phyloP scores from a whole-genome alignment of 2,888 invertebrate species.

The Lepidocyrtinus sp. region DNA sequence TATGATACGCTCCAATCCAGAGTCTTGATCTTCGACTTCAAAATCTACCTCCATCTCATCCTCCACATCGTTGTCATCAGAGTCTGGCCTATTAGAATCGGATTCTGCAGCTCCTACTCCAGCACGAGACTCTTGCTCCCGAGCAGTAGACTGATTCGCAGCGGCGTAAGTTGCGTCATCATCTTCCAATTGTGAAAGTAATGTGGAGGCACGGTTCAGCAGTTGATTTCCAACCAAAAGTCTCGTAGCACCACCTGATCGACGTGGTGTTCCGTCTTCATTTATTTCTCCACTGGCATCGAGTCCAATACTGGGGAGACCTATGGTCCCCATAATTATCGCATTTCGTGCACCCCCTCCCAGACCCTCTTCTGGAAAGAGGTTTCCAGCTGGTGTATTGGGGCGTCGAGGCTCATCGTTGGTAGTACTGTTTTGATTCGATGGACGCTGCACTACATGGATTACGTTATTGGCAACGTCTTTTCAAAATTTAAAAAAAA shows the following conservation, averaged over 20 bases:
- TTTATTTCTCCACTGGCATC: slow-evolving; percentile 21
- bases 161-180: background rate
- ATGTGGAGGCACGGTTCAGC: slow-evolving; percentile 63
- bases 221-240: slow-evolving; percentile 65
- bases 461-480: slow-evolving; percentile 75
- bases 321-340: slow-evolving; percentile 66
- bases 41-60: slow-evolving; percentile 64
- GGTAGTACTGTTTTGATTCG: slow-evolving; percentile 67
- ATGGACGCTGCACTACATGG: slow-evolving; percentile 75
- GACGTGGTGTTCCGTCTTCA: slow-evolving; percentile 13
- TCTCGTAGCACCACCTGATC: slow-evolving; percentile 62
- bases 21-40: slow-evolving; percentile 52
- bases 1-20: slow-evolving; percentile 62
- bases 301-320: slow-evolving; percentile 57
- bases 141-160: background rate
- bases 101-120: background rate
- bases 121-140: background rate
- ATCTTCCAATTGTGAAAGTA: slow-evolving; percentile 63
- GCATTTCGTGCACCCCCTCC: slow-evolving; percentile 32
- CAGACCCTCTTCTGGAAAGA: slow-evolving; percentile 33
- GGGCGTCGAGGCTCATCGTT: background rate
- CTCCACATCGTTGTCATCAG: background rate
- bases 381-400: background rate
- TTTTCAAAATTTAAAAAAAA: slow-evolving; percentile 61
- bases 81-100: background rate